These are phyloP conservation scores for Pseudopipra pipra DNA, from an alignment of 2,113 vertebrate species.

Conservation along the genomic window DNA sequence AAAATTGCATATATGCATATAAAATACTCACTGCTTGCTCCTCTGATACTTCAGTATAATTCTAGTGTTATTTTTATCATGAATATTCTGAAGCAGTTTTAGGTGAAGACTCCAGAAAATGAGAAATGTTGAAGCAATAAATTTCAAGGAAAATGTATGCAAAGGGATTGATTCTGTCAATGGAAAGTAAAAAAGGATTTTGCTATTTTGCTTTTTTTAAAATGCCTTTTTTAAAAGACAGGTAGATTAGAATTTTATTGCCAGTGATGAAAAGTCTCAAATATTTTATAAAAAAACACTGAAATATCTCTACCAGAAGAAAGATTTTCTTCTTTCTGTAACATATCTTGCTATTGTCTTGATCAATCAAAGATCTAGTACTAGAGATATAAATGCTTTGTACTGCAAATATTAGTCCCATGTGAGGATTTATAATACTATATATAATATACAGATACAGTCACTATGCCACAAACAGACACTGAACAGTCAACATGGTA, in stretches of 20 bases:
- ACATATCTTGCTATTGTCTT: background rate
- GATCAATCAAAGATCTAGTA: background rate
- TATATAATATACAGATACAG: background rate
- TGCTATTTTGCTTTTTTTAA: background rate
- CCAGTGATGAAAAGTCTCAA: background rate
- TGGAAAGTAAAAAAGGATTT: background rate
- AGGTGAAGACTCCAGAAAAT: background rate
- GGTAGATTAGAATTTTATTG: constrained; percentile 4
- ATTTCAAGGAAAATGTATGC: background rate
- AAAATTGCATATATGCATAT: background rate
- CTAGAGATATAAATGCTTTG: background rate
- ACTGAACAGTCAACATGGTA: background rate
- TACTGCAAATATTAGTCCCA: background rate
- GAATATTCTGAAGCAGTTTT: background rate
- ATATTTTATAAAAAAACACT: background rate
- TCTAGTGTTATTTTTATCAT: background rate
- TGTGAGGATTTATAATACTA: background rate
- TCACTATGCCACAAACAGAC: background rate
- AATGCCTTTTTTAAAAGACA: background rate
- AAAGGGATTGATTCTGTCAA: background rate
- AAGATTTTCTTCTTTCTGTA: background rate
- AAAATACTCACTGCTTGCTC: background rate
- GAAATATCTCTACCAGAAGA: background rate
- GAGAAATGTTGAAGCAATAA: background rate
- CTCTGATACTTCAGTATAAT: background rate